These are phyloP conservation scores for Belgica antarctica DNA, from an alignment of 2,888 invertebrate genomes.

Conservation along the genomic window DNA sequence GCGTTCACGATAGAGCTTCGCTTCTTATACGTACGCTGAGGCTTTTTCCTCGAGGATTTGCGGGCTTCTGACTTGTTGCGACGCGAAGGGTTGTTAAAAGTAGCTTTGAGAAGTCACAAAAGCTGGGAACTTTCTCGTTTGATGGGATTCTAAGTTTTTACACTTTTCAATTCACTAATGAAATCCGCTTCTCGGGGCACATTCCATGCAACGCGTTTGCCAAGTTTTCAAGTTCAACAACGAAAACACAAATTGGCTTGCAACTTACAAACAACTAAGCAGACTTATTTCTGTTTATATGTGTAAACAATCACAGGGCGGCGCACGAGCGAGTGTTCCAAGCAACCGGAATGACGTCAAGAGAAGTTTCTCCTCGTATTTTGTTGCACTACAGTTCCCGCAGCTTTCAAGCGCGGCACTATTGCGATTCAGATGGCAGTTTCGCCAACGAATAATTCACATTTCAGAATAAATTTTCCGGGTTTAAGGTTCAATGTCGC, in stretches of 20 bases:
- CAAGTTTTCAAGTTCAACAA: neutral
- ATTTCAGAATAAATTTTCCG: neutral
- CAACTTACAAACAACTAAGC: neutral
- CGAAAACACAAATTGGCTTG: no score
- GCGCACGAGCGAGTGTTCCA: neutral
- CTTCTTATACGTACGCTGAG: no score
- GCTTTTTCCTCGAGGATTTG: no score
- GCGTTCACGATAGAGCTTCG: no score
- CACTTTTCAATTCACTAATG: neutral
- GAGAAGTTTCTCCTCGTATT: slow-evolving; percentile 8
- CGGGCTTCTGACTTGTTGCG: no score
- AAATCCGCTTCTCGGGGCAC: neutral
- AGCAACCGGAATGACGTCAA: slow-evolving; percentile 18
- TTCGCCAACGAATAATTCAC: neutral
- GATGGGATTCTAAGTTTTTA: no score
- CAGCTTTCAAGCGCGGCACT: slow-evolving; percentile 12
- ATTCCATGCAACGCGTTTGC: slow-evolving; percentile 4
- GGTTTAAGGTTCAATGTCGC: neutral
- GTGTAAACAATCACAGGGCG: slow-evolving; percentile 13
- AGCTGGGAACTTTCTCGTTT: no score
- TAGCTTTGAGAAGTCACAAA: no score
- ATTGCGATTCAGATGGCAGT: neutral
- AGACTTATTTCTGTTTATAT: slow-evolving; percentile 7
- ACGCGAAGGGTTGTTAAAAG: no score
- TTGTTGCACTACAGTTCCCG: neutral